Percentiles rank a stretch among this genome's conserved stretches.
phyloP scores from a whole-genome alignment of 1,140 invertebrate genomes.

The Pantala flavescens region DNA sequence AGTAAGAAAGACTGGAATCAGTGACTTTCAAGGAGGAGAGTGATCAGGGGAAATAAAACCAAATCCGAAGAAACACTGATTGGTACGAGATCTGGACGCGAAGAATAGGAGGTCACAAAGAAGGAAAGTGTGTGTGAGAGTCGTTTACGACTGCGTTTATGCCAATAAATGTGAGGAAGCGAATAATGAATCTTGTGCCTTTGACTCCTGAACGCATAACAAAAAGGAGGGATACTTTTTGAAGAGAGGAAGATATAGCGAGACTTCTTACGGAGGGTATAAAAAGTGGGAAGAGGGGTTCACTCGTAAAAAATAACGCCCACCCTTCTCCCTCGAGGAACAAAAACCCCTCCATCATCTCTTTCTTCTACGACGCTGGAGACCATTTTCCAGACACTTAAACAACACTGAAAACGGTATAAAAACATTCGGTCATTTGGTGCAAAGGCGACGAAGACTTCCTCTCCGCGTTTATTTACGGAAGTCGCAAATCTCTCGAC shows the following conservation, averaged over 20 bases:
- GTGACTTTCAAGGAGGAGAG: too few species aligned
- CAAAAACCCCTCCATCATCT: background rate
- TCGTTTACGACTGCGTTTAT: too few species aligned
- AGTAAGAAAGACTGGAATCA: too few species aligned
- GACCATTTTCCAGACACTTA: conserved; percentile 6
- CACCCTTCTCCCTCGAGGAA: background rate
- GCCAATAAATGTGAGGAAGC: too few species aligned
- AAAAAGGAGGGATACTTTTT: background rate
- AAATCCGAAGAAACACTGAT: too few species aligned
- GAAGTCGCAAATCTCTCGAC: too few species aligned
- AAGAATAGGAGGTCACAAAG: too few species aligned
- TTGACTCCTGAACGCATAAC: background rate
- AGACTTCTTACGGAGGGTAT: background rate
- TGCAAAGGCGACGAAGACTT: too few species aligned
- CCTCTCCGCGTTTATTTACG: too few species aligned
- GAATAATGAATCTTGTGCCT: background rate
- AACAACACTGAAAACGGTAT: background rate
- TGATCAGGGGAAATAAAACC: too few species aligned
- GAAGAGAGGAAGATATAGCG: background rate
- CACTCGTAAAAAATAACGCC: conserved; percentile 1
- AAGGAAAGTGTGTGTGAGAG: too few species aligned
- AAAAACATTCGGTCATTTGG: background rate
- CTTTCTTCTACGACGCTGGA: background rate
- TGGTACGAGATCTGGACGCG: too few species aligned
- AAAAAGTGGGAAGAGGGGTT: background rate